Conservation (phyloP, 2,113 vertebrate genomes). For the Bubo bubo region DNA sequence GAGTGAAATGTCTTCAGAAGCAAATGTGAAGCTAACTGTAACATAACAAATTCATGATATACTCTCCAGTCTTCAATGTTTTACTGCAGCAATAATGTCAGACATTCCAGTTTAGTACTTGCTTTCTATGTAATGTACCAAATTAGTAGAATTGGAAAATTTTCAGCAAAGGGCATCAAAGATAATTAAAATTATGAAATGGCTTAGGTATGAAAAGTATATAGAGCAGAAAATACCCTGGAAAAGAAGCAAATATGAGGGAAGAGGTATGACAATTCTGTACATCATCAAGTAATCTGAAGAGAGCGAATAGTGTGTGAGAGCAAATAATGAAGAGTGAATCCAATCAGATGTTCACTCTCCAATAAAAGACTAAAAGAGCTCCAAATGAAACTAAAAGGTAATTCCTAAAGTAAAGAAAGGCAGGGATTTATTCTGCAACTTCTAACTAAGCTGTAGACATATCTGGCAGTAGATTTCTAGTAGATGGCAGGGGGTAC, state of each 20-base stretch:
- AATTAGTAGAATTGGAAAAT: neutral
- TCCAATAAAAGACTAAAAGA: neutral
- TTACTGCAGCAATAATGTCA: neutral
- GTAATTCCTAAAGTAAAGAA: neutral
- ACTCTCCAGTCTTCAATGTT: neutral
- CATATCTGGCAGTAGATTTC: neutral
- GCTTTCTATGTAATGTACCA: neutral
- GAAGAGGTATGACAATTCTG: neutral
- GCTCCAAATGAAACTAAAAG: neutral
- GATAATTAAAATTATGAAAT: neutral
- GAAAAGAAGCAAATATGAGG: neutral
- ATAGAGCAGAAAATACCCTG: neutral
- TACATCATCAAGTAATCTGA: neutral
- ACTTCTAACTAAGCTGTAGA: neutral
- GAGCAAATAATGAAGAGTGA: neutral
- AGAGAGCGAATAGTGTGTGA: neutral
- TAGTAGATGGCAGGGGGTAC: neutral
- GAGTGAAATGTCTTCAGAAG: neutral
- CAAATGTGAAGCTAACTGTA: neutral
- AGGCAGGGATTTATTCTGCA: fast-evolving
- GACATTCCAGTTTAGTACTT: neutral
- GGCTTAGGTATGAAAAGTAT: neutral
- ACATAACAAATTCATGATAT: neutral
- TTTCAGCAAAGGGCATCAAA: neutral
- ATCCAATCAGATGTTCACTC: neutral